Base-by-base conservation (phyloP, 2,797 vertebrate species). In the Linurgus olivaceus region DNA sequence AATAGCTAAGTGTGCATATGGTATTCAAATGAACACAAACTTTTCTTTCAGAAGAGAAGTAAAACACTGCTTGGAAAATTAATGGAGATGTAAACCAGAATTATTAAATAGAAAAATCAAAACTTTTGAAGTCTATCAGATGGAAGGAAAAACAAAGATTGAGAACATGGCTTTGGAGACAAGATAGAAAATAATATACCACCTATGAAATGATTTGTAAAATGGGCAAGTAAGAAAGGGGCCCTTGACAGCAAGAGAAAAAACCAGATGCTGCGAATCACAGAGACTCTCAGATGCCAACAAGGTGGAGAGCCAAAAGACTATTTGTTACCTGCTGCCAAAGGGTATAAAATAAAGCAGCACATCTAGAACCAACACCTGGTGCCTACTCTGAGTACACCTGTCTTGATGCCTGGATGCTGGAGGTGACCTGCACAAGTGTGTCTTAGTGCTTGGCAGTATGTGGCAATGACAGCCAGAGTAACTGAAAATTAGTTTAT, bases 401-500 rank as follows among this genome's bases (percentile, higher is more conserved):
- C 17, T 37, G 8, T 31, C 40, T 28, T 37, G 58, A 57, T 40
- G 61, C 14, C 29, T 24, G 45, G 33, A 48, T 1, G 6, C 26
- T 45, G 50, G 19, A 75, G 29, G 45, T 37, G 45, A 61, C 55
- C 62, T 33, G 31, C 13, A 61, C 16, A 68, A 47, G 7, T 1
- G 0, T 17, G 7, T 20, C 44, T 25, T 37, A 3, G 28, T 55
- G 31, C 31, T 63, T 63, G 37, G 33, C 7, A 83, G 11, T n/a
- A 59, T 0, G 0, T 13, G 62, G 54, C 3, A 8, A 10, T 14
- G 35, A 38, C 48, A 71, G 44, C 11, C 51, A 57, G 17, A 44
- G 24, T 1, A 2, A 68, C 13, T 35, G 28, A 81, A 81, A 68
- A 57, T 9, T 0, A n/a, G 13, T 62, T 77, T 28, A 31, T 29